phyloP scores from a whole-genome alignment of 2,113 vertebrate species.

The Misgurnus mizolepis region DNA sequence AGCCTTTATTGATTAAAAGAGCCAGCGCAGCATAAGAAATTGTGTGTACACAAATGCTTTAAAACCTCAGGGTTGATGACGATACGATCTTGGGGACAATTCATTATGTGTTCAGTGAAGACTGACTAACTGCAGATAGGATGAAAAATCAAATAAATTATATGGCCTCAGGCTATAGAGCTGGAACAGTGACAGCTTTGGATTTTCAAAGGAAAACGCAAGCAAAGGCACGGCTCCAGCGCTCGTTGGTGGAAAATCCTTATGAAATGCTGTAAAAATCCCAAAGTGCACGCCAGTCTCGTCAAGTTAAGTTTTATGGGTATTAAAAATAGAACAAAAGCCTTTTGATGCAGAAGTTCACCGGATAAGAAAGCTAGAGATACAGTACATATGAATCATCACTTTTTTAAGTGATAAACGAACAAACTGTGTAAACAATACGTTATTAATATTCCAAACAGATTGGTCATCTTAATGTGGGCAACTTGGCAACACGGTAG shows the following conservation, averaged over 20 bases:
- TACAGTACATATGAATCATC: not conserved
- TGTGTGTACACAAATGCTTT: conserved; percentile 28
- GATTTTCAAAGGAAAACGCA: conserved; percentile 30
- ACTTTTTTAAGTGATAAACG: not conserved
- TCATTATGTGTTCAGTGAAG: conserved; percentile 24
- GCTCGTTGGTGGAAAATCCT: not conserved
- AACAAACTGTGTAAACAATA: not conserved
- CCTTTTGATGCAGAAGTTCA: conserved; percentile 9
- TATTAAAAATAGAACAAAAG: not conserved
- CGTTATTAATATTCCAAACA: not conserved
- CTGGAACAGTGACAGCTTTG: conserved; percentile 30
- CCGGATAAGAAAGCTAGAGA: not conserved
- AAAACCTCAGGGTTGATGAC: conserved; percentile 22
- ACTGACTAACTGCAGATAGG: conserved; percentile 24
- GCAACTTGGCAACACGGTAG: not conserved
- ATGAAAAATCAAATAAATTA: conserved; percentile 30
- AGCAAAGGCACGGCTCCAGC: conserved; percentile 14
- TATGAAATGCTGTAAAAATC: conserved; percentile 1
- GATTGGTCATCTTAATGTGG: not conserved
- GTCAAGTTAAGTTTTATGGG: not conserved
- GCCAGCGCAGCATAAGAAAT: conserved; percentile 8
- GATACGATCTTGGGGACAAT: conserved; percentile 19
- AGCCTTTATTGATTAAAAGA: conserved; percentile 28
- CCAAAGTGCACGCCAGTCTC: not conserved
- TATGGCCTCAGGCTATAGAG: conserved; percentile 35